Evolutionary conservation across 2,888 invertebrate genomes (phyloP).

Genomic region (Matsumyia berberina): DNA sequence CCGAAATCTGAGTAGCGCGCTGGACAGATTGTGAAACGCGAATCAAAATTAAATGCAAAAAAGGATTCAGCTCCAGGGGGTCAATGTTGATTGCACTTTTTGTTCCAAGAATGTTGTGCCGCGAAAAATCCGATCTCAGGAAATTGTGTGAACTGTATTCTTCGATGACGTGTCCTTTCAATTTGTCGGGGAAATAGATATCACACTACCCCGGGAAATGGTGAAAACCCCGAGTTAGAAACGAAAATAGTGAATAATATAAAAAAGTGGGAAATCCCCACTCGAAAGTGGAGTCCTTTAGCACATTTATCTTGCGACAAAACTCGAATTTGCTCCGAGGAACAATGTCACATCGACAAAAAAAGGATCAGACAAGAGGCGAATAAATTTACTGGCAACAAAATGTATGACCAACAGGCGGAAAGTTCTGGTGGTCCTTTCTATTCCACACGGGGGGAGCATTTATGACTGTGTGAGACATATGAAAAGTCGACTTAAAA

Average conservation of each 20-base stretch:
- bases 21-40: slow-evolving; percentile 33
- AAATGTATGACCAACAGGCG: slow-evolving; percentile 63
- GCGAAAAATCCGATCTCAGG: not conserved
- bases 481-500: slow-evolving; percentile 69
- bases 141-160: not conserved
- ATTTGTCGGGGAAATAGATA: slow-evolving; percentile 1
- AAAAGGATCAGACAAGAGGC: slow-evolving; percentile 33
- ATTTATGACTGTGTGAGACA: slow-evolving; percentile 69
- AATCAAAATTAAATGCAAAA: slow-evolving; percentile 16
- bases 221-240: slow-evolving; percentile 17
- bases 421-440: slow-evolving; percentile 41
- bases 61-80: slow-evolving; percentile 4
- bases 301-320: slow-evolving; percentile 55
- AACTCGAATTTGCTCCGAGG: slow-evolving; percentile 36
- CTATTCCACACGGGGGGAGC: slow-evolving; percentile 45
- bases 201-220: slow-evolving; percentile 11
- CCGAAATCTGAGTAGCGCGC: slow-evolving; percentile 31
- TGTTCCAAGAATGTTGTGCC: not conserved
- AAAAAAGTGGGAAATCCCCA: slow-evolving; percentile 49
- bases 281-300: slow-evolving; percentile 45
- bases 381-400: slow-evolving; percentile 63
- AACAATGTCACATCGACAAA: slow-evolving; percentile 30
- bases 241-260: slow-evolving; percentile 34
- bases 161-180: slow-evolving; percentile 10
- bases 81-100: slow-evolving; percentile 9